Conservation (phyloP, 1,140 invertebrate genomes). For the Antheraea mylitta region DNA sequence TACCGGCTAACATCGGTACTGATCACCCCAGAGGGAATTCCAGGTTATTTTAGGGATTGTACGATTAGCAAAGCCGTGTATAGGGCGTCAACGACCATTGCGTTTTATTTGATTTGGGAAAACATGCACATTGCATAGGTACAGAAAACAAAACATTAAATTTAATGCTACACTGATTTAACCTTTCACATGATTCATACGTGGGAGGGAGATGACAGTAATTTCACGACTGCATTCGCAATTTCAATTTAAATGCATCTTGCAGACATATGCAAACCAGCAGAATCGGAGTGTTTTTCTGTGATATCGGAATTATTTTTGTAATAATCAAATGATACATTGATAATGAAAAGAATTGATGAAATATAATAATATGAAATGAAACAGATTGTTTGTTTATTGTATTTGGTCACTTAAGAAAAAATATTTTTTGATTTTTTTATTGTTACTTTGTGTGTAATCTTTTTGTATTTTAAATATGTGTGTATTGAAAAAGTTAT, state of each 20-base stretch:
- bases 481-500: no score
- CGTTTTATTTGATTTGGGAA: background rate
- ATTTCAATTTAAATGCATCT: slow-evolving; percentile 16
- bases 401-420: no score
- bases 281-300: no score
- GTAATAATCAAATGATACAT: no score
- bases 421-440: no score
- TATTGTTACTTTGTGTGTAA: no score
- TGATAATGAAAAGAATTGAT: no score
- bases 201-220: slow-evolving; percentile 32
- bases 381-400: no score
- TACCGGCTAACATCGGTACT: slow-evolving; percentile 29
- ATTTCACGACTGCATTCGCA: background rate
- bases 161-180: background rate
- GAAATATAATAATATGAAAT: no score
- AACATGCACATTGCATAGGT: background rate
- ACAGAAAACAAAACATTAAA: background rate
- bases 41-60: slow-evolving; percentile 52
- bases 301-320: no score
- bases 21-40: slow-evolving; percentile 42
- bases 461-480: no score
- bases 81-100: background rate
- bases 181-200: slow-evolving; percentile 13
- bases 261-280: background rate
- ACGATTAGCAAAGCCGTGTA: slow-evolving; percentile 41